A percentile compares a stretch with the other conserved stretches of the same genome.
Conservation (phyloP, 2,797 vertebrate species). For the Tadarida brasiliensis region DNA sequence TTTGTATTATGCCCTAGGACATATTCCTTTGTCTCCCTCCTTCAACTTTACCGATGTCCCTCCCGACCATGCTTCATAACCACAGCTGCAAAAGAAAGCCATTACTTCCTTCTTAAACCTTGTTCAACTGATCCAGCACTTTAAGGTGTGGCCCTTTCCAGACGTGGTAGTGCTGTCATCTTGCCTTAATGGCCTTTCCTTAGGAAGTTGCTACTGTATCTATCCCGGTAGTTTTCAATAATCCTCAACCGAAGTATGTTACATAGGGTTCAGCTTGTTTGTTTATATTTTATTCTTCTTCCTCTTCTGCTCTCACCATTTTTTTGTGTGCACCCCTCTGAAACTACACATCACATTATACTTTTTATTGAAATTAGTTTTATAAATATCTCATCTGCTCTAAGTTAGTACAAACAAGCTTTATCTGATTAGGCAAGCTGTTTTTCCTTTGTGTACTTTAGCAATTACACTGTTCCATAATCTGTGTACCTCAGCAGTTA, state of each 20-base stretch:
- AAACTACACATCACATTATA: background rate
- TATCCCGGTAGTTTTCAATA: background rate
- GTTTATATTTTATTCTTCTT: background rate
- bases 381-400: background rate
- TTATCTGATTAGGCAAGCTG: background rate
- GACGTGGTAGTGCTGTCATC: background rate
- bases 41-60: background rate
- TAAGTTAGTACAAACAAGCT: background rate
- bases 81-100: background rate
- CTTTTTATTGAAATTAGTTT: constrained; percentile 23
- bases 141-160: background rate
- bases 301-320: background rate
- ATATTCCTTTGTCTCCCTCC: background rate
- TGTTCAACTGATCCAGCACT: background rate
- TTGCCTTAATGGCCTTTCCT: background rate
- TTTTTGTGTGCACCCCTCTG: background rate
- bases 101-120: background rate
- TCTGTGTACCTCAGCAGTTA: background rate
- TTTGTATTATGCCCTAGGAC: background rate
- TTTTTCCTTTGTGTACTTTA: background rate
- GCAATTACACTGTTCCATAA: background rate
- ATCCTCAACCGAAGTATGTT: background rate
- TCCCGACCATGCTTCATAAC: background rate
- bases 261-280: background rate
- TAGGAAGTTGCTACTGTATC: background rate